phyloP scores from a whole-genome alignment of 2,797 vertebrate genomes.

The Gymnocypris eckloni region DNA sequence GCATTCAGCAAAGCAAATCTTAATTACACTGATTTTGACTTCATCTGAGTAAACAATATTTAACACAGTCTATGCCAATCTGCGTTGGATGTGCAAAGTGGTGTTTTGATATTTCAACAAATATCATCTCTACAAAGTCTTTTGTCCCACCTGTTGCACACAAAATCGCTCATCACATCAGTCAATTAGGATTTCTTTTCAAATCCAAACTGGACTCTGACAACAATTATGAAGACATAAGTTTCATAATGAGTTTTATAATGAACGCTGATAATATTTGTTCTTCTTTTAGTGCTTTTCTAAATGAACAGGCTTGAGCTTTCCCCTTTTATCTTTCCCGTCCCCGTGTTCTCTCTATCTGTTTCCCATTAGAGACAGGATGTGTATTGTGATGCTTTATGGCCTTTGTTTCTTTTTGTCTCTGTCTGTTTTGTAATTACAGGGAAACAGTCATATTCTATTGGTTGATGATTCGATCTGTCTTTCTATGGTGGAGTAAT shows the following conservation, averaged over 20 bases:
- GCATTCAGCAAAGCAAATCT: conserved; percentile 74
- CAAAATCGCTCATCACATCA: conserved; percentile 49
- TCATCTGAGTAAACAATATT: conserved; percentile 73
- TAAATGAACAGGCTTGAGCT: conserved; percentile 38
- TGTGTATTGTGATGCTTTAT: conserved; percentile 60
- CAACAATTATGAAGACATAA: conserved; percentile 71
- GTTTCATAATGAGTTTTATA: conserved; percentile 50
- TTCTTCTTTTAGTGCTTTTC: conserved; percentile 61
- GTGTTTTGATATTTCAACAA: conserved; percentile 1
- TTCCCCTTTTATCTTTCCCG: conserved; percentile 60
- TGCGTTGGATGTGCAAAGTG: neutral
- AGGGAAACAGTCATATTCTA: conserved; percentile 45
- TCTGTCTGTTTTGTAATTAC: conserved; percentile 66
- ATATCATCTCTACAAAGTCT: neutral
- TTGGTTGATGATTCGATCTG: conserved; percentile 51
- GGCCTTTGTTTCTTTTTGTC: conserved; percentile 75
- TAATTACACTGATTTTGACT: conserved; percentile 70
- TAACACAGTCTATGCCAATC: neutral
- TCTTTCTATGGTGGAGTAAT: conserved; percentile 37
- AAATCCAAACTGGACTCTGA: conserved; percentile 60
- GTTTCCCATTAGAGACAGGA: conserved; percentile 64
- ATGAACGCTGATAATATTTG: conserved; percentile 66
- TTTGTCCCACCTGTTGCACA: conserved; percentile 17
- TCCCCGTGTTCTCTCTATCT: conserved; percentile 44
- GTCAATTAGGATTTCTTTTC: conserved; percentile 68